A percentile compares a stretch with the other conserved stretches of the same genome.
These are phyloP conservation scores for Rhinolophus sinicus DNA, from an alignment of 2,113 vertebrate genomes.

Conservation along the genomic window DNA sequence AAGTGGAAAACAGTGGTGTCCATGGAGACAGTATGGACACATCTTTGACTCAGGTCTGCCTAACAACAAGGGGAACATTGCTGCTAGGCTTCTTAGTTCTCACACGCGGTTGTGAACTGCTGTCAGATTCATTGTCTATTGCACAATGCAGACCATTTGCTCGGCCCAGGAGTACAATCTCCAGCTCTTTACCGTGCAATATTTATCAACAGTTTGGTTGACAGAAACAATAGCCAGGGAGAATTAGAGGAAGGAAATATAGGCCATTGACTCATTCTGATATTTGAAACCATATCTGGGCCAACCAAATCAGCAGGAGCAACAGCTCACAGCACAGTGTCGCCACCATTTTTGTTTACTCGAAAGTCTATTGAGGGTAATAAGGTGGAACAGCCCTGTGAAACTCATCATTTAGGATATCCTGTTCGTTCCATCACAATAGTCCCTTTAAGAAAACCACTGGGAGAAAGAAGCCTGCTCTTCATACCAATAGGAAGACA, in stretches of 20 bases:
- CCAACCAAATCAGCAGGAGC: not conserved
- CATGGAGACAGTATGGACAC: fast-evolving
- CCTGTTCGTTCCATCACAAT: not conserved
- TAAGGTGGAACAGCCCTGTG: not conserved
- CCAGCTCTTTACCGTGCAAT: not conserved
- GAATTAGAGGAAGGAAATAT: not conserved
- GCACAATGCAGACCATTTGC: not conserved
- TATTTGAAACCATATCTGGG: not conserved
- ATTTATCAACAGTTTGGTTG: not conserved
- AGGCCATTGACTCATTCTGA: not conserved
- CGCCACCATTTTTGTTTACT: not conserved
- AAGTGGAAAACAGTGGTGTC: not conserved
- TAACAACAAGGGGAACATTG: not conserved
- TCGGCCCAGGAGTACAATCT: not conserved
- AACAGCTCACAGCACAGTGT: not conserved
- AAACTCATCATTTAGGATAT: not conserved
- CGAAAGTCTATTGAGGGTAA: not conserved
- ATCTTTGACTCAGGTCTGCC: not conserved
- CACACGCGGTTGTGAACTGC: not conserved
- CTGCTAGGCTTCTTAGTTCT: not conserved
- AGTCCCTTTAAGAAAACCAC: not conserved
- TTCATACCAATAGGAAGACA: not conserved
- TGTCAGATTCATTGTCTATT: not conserved
- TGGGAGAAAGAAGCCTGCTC: not conserved
- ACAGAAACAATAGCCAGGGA: constrained; percentile 27